Evolutionary conservation across 2,797 vertebrate genomes (phyloP).

Genomic region (Mus caroli): DNA sequence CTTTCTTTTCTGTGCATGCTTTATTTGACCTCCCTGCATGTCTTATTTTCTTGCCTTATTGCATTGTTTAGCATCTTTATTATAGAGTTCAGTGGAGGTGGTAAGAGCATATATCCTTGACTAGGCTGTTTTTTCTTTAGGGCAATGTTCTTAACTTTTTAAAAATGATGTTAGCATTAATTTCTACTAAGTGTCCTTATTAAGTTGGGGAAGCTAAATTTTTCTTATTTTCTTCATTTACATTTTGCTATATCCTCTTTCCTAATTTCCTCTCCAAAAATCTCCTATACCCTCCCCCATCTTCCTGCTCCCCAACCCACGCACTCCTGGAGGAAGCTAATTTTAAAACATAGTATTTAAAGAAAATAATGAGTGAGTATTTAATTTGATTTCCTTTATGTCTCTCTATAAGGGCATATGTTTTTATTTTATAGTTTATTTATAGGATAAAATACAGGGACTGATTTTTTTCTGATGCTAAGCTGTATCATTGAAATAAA

Average conservation of each 20-base stretch:
- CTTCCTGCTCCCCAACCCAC: no score
- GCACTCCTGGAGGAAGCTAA: neutral
- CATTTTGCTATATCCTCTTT: no score
- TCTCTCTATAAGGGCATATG: neutral
- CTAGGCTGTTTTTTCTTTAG: neutral
- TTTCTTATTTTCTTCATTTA: no score
- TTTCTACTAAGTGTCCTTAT: neutral
- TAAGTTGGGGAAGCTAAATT: neutral
- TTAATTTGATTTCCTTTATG: neutral
- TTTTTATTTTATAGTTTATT: neutral
- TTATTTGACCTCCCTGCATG: neutral
- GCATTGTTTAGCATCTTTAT: neutral
- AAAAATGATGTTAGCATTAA: neutral
- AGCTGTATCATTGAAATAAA: neutral
- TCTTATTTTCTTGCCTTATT: conserved; percentile 55
- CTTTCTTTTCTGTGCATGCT: neutral
- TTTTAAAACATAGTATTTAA: neutral
- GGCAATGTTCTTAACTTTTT: neutral
- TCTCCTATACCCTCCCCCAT: no score
- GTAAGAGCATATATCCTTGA: neutral
- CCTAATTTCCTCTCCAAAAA: no score
- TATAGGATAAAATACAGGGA: neutral
- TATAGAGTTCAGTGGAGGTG: neutral
- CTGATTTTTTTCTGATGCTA: neutral
- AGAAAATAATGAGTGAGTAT: neutral